Evolutionary conservation across 2,113 vertebrate genomes (phyloP).

Genomic region (Xiphias gladius): DNA sequence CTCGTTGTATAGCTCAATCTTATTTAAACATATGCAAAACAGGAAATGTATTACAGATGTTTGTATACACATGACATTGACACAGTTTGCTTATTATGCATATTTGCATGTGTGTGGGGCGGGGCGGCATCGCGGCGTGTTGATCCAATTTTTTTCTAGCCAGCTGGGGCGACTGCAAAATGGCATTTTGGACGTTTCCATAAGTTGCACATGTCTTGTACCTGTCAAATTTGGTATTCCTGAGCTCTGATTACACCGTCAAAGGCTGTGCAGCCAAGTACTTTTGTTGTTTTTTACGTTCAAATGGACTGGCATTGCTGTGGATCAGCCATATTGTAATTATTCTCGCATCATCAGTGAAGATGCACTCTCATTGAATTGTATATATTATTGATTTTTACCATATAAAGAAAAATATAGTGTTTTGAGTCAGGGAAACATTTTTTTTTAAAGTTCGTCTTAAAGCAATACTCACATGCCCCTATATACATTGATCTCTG

Average conservation of each 20-base stretch:
- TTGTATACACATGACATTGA: constrained; percentile 21
- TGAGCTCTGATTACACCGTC: background rate
- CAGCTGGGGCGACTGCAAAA: background rate
- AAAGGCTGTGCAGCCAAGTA: background rate
- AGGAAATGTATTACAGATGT: background rate
- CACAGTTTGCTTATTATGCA: constrained; percentile 32
- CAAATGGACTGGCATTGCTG: background rate
- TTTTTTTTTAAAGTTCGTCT: background rate
- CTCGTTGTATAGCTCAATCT: background rate
- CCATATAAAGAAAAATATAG: background rate
- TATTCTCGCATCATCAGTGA: background rate
- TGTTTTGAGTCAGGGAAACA: no score
- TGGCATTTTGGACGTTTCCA: background rate
- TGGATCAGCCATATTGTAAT: background rate
- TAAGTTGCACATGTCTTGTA: background rate
- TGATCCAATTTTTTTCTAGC: background rate
- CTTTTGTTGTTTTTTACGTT: background rate
- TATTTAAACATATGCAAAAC: background rate
- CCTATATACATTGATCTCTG: background rate
- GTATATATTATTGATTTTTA: fast-evolving
- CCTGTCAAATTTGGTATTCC: background rate
- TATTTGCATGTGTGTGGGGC: constrained; percentile 55
- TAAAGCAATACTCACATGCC: background rate
- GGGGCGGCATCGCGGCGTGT: constrained; percentile 57
- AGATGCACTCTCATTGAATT: background rate